Conservation (phyloP, 1,140 invertebrate genomes). For the Drosophila carrolli region DNA sequence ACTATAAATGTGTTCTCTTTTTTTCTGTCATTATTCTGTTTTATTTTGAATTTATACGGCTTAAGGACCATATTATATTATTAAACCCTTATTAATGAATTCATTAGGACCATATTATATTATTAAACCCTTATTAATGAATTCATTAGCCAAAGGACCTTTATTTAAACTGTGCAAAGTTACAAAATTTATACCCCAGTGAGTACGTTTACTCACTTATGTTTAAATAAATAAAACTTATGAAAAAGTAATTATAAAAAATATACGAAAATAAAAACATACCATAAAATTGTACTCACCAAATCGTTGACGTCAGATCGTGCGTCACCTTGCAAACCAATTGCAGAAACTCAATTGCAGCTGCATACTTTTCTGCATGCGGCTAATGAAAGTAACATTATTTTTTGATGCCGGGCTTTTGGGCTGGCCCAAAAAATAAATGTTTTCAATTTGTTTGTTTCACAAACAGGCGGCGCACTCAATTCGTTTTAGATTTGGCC, state of each 20-base stretch:
- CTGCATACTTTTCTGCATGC: constrained; percentile 41
- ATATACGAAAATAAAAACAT: neutral
- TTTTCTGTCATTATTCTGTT: no score
- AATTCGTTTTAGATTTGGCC: constrained; percentile 27
- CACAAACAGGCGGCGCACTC: constrained; percentile 28
- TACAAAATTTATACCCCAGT: no score
- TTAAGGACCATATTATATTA: no score
- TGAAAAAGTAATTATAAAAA: neutral
- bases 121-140: no score
- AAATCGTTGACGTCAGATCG: neutral
- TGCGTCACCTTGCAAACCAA: constrained; percentile 11
- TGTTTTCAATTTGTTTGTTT: constrained; percentile 18
- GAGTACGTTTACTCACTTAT: no score
- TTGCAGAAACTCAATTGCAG: neutral
- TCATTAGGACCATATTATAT: no score
- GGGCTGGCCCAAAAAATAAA: constrained; percentile 12
- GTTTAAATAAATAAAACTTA: no score
- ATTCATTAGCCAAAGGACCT: no score
- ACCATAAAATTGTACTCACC: neutral
- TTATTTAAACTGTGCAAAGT: no score
- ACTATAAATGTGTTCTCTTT: no score
- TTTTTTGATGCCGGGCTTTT: constrained; percentile 29
- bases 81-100: no score
- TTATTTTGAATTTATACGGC: no score
- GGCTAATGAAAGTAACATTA: constrained; percentile 9